Conservation (phyloP, 2,113 vertebrate species). For the Morone saxatilis region DNA sequence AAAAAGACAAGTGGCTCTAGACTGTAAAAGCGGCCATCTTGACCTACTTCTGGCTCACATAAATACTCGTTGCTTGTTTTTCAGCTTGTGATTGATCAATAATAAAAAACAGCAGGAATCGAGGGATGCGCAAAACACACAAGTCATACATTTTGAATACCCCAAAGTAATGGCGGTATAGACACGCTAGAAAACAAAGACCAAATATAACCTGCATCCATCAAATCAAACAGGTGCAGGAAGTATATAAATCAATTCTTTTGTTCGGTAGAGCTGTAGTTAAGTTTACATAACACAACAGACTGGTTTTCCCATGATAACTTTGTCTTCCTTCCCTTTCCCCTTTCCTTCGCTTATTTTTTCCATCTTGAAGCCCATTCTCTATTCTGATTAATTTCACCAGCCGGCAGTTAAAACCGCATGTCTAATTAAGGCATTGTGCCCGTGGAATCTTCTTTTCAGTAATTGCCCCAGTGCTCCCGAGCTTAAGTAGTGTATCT, state of each 20-base stretch:
- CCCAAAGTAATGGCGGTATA: neutral
- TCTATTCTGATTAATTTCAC: constrained; percentile 52
- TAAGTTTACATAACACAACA: neutral
- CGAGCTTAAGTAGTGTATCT: constrained; percentile 48
- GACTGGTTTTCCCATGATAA: constrained; percentile 4
- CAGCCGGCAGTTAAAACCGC: constrained; percentile 39
- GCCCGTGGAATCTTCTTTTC: constrained; percentile 56
- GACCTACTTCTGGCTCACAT: constrained; percentile 53
- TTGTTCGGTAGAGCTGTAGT: neutral
- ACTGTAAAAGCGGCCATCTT: constrained; percentile 14
- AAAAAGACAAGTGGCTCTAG: constrained; percentile 9
- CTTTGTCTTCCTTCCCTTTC: neutral
- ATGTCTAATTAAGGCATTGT: constrained; percentile 67
- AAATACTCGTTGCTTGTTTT: constrained; percentile 40
- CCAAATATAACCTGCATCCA: neutral
- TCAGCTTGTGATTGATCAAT: constrained; percentile 17
- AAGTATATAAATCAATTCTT: neutral
- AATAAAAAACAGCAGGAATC: neutral
- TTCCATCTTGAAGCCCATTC: constrained; percentile 21
- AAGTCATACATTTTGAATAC: constrained; percentile 16
- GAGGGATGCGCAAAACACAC: neutral
- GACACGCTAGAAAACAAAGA: neutral
- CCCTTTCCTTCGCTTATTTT: neutral
- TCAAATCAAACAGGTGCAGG: neutral
- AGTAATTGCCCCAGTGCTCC: constrained; percentile 54